Evolutionary conservation across 2,888 invertebrate genomes (phyloP).

Genomic region (Acronicta psi): DNA sequence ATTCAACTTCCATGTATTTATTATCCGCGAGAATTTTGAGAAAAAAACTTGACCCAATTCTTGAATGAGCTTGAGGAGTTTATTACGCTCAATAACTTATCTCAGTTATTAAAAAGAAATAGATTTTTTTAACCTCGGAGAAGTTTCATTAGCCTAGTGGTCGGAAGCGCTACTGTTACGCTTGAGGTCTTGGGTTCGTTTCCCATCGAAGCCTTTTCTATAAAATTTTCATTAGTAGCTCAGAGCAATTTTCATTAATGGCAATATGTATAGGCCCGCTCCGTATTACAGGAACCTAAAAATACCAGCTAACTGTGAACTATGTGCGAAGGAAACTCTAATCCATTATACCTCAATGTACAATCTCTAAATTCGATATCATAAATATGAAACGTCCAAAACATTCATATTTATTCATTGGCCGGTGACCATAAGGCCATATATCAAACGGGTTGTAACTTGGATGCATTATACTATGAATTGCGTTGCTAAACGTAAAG

Average conservation of each 20-base stretch:
- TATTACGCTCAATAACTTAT: background rate
- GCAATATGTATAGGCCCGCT: too few relatives aligned
- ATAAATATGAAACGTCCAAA: slow-evolving; percentile 45
- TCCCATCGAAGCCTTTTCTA: too few relatives aligned
- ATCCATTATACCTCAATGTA: slow-evolving; percentile 18
- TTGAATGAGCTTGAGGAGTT: slow-evolving; percentile 3
- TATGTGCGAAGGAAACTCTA: slow-evolving; percentile 3
- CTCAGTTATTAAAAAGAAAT: background rate
- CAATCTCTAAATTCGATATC: slow-evolving; percentile 22
- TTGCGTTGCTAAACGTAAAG: slow-evolving; percentile 39
- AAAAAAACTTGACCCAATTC: slow-evolving; percentile 39
- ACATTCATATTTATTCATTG: slow-evolving; percentile 56
- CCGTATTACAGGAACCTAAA: too few relatives aligned
- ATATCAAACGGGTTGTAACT: slow-evolving; percentile 42
- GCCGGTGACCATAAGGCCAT: slow-evolving; percentile 23
- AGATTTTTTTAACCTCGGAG: too few relatives aligned
- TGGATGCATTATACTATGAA: slow-evolving; percentile 45
- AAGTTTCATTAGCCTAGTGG: too few relatives aligned
- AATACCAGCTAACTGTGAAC: too few relatives aligned
- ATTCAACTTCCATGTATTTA: slow-evolving; percentile 48
- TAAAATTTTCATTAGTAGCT: too few relatives aligned
- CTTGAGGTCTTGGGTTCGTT: too few relatives aligned
- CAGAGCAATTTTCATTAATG: too few relatives aligned
- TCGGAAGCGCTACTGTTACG: too few relatives aligned
- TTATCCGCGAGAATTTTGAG: slow-evolving; percentile 27